These are phyloP conservation scores for Felis catus DNA, from an alignment of 2,113 vertebrate species.

Conservation along the genomic window DNA sequence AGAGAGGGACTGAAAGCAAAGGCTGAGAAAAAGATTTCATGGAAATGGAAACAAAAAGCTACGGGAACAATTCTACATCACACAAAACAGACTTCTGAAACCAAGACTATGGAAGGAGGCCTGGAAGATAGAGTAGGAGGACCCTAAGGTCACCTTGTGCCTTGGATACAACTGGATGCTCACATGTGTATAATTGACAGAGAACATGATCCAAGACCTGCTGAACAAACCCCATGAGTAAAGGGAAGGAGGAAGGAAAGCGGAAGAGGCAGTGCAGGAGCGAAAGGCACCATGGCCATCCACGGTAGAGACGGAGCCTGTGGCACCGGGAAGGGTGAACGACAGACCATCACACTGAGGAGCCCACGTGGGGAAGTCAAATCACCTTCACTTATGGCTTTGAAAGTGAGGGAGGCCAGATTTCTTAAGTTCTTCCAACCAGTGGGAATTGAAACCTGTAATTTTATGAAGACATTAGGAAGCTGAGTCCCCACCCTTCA, in stretches of 20 bases:
- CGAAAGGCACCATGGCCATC: not conserved
- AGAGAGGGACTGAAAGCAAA: too few species aligned
- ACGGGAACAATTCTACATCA: too few species aligned
- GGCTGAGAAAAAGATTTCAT: too few species aligned
- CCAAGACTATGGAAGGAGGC: too few species aligned
- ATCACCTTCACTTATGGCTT: too few species aligned
- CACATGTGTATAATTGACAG: too few species aligned
- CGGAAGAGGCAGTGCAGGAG: too few species aligned
- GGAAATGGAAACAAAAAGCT: too few species aligned
- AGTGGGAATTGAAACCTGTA: not conserved
- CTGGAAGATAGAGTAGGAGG: not conserved
- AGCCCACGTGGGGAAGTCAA: not conserved
- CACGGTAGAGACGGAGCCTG: accelerated
- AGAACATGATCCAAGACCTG: not conserved
- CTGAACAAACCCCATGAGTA: not conserved
- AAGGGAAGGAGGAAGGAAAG: not conserved
- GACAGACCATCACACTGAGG: not conserved
- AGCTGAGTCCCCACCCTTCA: not conserved
- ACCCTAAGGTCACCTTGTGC: not conserved
- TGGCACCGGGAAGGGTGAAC: not conserved
- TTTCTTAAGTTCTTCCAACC: not conserved
- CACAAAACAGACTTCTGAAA: too few species aligned
- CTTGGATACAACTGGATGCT: not conserved
- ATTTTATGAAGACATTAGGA: not conserved
- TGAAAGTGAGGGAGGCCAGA: not conserved